These are phyloP conservation scores for Neostethus bicornis DNA, from an alignment of 2,797 vertebrate species.

Conservation along the genomic window DNA sequence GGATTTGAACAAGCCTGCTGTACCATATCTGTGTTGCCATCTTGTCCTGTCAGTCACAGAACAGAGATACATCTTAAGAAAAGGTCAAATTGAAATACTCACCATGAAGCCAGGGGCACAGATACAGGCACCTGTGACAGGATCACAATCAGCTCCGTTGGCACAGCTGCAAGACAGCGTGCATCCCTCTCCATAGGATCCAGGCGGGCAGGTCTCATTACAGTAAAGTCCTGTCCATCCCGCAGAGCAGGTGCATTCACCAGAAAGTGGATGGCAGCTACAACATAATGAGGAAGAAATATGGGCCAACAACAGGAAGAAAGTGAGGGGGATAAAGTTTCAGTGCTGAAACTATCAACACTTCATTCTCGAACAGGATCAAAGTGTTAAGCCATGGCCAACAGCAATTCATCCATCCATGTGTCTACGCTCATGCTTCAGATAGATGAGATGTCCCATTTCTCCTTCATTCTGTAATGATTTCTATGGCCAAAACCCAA, in stretches of 20 bases:
- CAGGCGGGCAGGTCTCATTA: constrained; percentile 91
- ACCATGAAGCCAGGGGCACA: constrained; percentile 95
- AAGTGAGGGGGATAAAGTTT: constrained; percentile 38
- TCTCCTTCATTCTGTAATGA: constrained; percentile 77
- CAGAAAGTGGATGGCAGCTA: constrained; percentile 97
- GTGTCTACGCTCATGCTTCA: constrained; percentile 51
- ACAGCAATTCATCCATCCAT: constrained; percentile 62
- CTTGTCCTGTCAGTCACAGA: constrained; percentile 1
- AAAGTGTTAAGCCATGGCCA: constrained; percentile 51
- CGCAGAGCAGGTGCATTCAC: constrained; percentile 91
- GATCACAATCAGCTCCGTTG: constrained; percentile 93
- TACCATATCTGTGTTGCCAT: background rate
- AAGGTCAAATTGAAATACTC: constrained; percentile 49
- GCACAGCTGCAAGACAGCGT: constrained; percentile 86
- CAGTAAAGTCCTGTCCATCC: constrained; percentile 96
- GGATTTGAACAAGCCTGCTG: background rate
- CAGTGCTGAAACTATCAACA: constrained; percentile 46
- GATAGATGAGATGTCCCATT: constrained; percentile 70
- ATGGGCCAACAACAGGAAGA: constrained; percentile 46
- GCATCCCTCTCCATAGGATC: constrained; percentile 90
- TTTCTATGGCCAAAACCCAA: constrained; percentile 62
- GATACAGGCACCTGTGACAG: constrained; percentile 87
- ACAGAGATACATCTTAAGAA: constrained; percentile 2
- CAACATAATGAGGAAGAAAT: constrained; percentile 56
- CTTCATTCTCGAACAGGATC: constrained; percentile 54